phyloP scores from a whole-genome alignment of 2,113 vertebrate species.

The Varanus salvator region DNA sequence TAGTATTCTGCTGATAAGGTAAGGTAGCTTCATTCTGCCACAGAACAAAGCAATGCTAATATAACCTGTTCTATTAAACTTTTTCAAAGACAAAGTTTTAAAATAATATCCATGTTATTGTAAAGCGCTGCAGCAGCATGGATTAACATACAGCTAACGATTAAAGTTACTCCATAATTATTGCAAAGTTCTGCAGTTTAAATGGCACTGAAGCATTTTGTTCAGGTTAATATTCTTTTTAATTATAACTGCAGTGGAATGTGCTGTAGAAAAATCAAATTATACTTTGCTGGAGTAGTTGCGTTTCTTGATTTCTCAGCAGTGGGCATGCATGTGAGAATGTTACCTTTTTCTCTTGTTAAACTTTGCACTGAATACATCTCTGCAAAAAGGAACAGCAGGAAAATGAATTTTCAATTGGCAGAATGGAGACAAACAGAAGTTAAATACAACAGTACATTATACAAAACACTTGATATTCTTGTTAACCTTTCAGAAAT shows the following conservation, averaged over 20 bases:
- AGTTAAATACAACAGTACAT: constrained; percentile 55
- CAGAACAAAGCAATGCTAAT: constrained; percentile 6
- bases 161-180: constrained; percentile 52
- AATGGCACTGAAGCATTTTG: constrained; percentile 18
- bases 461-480: constrained; percentile 57
- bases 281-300: not conserved
- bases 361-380: constrained; percentile 44
- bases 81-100: not conserved
- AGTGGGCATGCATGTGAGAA: constrained; percentile 14
- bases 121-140: constrained; percentile 6
- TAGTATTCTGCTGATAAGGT: not conserved
- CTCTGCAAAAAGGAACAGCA: constrained; percentile 58
- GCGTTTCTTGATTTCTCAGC: constrained; percentile 26
- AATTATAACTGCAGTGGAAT: constrained; percentile 40
- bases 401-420: constrained; percentile 54
- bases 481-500: constrained; percentile 60
- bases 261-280: constrained; percentile 38
- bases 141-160: constrained; percentile 44
- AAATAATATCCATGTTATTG: accelerated
- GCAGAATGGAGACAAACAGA: constrained; percentile 46
- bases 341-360: not conserved
- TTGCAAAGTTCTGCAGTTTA: constrained; percentile 25
- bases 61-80: constrained; percentile 2
- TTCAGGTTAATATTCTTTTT: constrained; percentile 58
- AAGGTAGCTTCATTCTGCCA: not conserved